These are phyloP conservation scores for Oxycera nigricornis DNA, from an alignment of 2,888 invertebrate species.

Conservation along the genomic window DNA sequence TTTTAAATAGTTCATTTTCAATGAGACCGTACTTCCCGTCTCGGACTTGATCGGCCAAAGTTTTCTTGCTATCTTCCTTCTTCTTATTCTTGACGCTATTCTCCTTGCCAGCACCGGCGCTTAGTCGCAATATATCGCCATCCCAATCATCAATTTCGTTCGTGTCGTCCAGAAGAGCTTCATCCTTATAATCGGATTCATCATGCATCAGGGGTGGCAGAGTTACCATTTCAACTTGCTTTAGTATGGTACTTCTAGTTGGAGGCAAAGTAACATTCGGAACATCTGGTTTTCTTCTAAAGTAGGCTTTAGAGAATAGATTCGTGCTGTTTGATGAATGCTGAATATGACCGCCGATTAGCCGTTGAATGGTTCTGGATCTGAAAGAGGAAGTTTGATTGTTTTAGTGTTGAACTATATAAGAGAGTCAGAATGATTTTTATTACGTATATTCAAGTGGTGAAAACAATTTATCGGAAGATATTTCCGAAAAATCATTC, in stretches of 20 bases:
- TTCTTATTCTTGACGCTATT: constrained; percentile 58
- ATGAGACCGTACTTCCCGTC: constrained; percentile 91
- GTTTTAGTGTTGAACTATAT: no score
- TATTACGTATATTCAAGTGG: no score
- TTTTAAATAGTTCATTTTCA: constrained; percentile 81
- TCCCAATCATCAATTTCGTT: constrained; percentile 66
- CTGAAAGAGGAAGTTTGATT: no score
- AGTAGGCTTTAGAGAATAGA: constrained; percentile 49
- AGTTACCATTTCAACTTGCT: not conserved
- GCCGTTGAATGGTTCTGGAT: constrained; percentile 71
- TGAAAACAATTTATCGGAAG: no score
- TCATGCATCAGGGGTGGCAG: constrained; percentile 34
- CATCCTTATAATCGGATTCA: constrained; percentile 50
- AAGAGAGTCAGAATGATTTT: no score
- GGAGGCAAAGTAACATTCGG: constrained; percentile 47
- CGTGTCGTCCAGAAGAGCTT: constrained; percentile 59
- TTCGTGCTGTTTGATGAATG: constrained; percentile 51
- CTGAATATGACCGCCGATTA: constrained; percentile 73
- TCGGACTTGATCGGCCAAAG: constrained; percentile 86
- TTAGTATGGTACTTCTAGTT: constrained; percentile 17
- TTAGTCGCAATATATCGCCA: constrained; percentile 72
- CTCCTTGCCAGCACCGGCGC: constrained; percentile 73
- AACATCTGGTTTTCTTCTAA: constrained; percentile 49
- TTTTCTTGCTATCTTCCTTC: constrained; percentile 79
- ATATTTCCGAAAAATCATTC: no score